phyloP scores from a whole-genome alignment of 2,113 vertebrate genomes.

The Pipra filicauda region DNA sequence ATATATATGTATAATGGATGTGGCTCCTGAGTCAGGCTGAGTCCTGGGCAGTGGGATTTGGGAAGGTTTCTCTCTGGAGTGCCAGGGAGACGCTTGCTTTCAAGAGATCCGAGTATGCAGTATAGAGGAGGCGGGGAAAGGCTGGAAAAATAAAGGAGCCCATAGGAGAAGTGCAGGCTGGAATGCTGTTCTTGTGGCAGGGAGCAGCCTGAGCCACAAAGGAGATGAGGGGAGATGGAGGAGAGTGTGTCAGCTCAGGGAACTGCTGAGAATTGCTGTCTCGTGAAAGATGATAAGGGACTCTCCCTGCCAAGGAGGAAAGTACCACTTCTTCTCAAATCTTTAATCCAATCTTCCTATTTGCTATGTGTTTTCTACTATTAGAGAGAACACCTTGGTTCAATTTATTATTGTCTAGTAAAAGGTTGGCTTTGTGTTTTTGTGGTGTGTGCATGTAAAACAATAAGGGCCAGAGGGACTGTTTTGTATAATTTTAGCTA shows the following conservation, averaged over 20 bases:
- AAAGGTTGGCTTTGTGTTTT: not conserved
- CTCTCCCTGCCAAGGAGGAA: not conserved
- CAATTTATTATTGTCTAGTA: not conserved
- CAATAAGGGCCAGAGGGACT: not conserved
- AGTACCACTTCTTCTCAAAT: not conserved
- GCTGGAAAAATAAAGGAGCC: not conserved
- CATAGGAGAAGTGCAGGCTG: rapidly evolving
- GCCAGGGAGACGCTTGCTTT: not conserved
- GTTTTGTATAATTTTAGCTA: not conserved
- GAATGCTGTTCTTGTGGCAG: rapidly evolving
- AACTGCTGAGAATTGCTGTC: not conserved
- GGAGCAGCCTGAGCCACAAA: not conserved
- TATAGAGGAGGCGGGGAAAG: not conserved
- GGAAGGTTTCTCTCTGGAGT: not conserved
- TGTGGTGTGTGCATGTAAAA: not conserved
- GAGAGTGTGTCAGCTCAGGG: not conserved
- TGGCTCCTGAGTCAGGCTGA: not conserved
- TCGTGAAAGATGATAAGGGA: not conserved
- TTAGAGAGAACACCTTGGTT: not conserved
- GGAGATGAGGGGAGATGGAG: not conserved
- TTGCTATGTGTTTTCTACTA: not conserved
- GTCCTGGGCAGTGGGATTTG: not conserved
- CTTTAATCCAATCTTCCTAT: not conserved
- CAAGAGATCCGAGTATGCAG: not conserved
- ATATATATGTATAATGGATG: rapidly evolving